Evolutionary conservation across 2,797 vertebrate genomes (phyloP), one percentile per base, ranked within the genome.

Genomic region (Pygocentrus nattereri): DNA sequence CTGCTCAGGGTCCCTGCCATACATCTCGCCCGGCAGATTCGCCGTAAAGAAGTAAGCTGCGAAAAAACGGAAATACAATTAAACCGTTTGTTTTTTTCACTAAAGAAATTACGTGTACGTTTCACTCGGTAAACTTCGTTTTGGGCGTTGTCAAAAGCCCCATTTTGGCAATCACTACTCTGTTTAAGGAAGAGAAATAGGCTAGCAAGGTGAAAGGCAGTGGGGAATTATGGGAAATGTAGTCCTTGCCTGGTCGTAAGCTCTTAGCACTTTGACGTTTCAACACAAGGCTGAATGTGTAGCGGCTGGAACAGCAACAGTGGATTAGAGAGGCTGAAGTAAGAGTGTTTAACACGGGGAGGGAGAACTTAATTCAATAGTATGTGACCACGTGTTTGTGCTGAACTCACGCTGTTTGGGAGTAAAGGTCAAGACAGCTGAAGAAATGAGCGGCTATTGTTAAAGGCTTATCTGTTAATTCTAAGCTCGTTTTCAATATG

Each of bases 1-100:
- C 88, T 95, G 76, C 91, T 95, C 80, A 54, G 85, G 1, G 3
- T 85, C 56, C 88, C 94, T 0, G 94, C 92, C 19, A 88, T 85
- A 79, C 91, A 93, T 85, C 92, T 95, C 38, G 94, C 94, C 0
- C 85, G 74, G 75, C 94, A 88, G 89, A 95, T 95, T 85, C 93
- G 95, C 23, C 84, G 92, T 0, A 93, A 89, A 88, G 92, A 95
- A 92, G 95, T 95, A 87, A 79, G 85, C 71, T 15, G 12, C 61
- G 0, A 38, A 84, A 25, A 77, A 70, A 34, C 52, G 34, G 47
- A 54, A 21, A 21, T 44, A 12, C 41, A 12, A 44, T 0, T 44
- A 11, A 34, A 8, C 10, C 10, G 1, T 8, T 44, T 44, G 4
- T 41, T 58, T 47, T 31, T n/a, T 15, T 18, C 41, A 50, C 25